Base-by-base conservation (phyloP, 2,797 vertebrate genomes). In the Antrozous pallidus region DNA sequence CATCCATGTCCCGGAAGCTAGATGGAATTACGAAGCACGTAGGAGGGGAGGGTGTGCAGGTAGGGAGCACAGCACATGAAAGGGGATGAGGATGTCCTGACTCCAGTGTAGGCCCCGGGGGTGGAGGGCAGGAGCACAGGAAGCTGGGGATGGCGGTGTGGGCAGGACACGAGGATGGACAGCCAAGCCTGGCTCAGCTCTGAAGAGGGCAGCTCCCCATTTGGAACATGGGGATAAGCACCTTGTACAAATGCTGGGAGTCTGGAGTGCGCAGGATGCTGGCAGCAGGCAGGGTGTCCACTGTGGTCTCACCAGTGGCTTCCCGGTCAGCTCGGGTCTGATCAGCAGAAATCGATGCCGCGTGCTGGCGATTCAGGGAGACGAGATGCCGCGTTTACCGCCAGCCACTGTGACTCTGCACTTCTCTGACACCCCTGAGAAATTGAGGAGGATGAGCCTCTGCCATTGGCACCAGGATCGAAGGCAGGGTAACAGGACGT, bases 11-110 rank as follows among this genome's bases (percentile, higher is more conserved):
- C 16, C 6, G 47, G 49, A 28, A 58, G 49, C 13, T 5, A 33
- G 56, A 18, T 38, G 5, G 11, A 16, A 12, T 40, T 8, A 40
- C 22, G 3, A 38, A 28, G 31, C 42, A 9, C n/a, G 6, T 45
- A 11, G 45, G 17, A 28, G 20, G 61, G 22, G 8, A 45, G 11
- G 14, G 26, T 2, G 0, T 17, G 3, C 67, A 18, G 86, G 47
- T 0, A 0, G 28, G 63, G 24, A 8, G 12, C 8, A 4, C 42
- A 22, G 67, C 20, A 0, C 6, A 2, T 10, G 47, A 31, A 11
- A 14, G n/a, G 47, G 38, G 36, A 0, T 17, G n/a, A 14, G 38
- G 38, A 3, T 2, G 7, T n/a, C 26, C 56, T 14, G 75, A 24
- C 58, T 58, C 28, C 12, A 2, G 3, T 8, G 24, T 22, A 18